A percentile compares a stretch with the other conserved stretches of the same genome.
phyloP scores from a whole-genome alignment of 1,140 invertebrate species.

The Nasonia longicornis region DNA sequence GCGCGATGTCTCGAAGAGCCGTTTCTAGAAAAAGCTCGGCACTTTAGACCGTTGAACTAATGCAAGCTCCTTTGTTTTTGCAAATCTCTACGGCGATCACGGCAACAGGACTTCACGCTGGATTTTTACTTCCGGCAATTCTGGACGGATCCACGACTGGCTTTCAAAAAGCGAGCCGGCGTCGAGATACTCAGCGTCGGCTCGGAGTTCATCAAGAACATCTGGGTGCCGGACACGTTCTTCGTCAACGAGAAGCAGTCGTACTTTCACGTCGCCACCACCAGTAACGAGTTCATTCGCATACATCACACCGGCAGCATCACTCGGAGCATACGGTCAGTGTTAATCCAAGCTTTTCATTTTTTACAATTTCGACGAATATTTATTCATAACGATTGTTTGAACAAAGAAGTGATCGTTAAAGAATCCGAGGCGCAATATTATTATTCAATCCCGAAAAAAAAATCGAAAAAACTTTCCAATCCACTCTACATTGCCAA shows the following conservation, averaged over 20 bases:
- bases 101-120: constrained; percentile 93
- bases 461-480: too few species aligned
- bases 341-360: constrained; percentile 42
- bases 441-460: too few species aligned
- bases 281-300: constrained; percentile 96
- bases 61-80: not conserved
- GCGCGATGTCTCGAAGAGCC: not conserved
- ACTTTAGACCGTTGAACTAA: not conserved
- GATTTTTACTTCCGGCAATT: constrained; percentile 99
- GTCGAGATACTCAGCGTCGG: constrained; percentile 91
- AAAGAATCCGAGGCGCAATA: too few species aligned
- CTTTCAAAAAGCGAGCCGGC: constrained; percentile 87
- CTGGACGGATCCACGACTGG: constrained; percentile 95
- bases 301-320: constrained; percentile 95
- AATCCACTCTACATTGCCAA: not conserved
- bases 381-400: too few species aligned
- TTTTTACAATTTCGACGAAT: too few species aligned
- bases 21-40: not conserved
- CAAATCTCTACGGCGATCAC: not conserved
- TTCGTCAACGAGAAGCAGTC: constrained; percentile 99
- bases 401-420: too few species aligned
- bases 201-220: constrained; percentile 96
- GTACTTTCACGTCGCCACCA: constrained; percentile 97
- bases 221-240: constrained; percentile 98
- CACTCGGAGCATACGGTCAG: constrained; percentile 94